These are phyloP conservation scores for Parus major DNA, from an alignment of 2,113 vertebrate genomes.

Conservation along the genomic window DNA sequence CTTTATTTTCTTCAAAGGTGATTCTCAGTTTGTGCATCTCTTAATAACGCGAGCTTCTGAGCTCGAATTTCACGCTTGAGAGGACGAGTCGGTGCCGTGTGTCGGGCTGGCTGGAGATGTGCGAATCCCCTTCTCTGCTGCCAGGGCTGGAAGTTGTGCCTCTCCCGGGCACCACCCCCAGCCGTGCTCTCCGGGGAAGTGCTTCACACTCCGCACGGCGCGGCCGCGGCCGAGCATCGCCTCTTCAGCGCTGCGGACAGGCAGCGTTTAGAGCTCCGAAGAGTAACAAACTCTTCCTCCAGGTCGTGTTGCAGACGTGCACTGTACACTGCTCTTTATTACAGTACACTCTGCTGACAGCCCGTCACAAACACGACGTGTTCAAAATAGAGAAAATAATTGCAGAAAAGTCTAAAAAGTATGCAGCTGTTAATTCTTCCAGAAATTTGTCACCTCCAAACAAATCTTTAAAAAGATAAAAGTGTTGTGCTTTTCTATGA, in stretches of 20 bases:
- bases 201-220: not conserved
- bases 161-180: not conserved
- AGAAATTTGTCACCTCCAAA: not conserved
- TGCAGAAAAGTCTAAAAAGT: conserved; percentile 20
- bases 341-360: not conserved
- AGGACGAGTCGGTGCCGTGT: not conserved
- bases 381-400: conserved; percentile 11
- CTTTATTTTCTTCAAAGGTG: conserved; percentile 4
- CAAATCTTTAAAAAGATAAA: not conserved
- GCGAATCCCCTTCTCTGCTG: not conserved
- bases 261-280: not conserved
- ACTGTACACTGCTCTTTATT: not conserved
- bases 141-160: not conserved
- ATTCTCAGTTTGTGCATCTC: not conserved
- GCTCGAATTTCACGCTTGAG: not conserved
- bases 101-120: not conserved
- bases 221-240: not conserved
- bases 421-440: not conserved
- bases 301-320: not conserved
- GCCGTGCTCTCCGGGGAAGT: not conserved
- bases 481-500: not conserved
- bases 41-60: not conserved
- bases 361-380: not conserved
- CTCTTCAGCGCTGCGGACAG: not conserved
- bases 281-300: not conserved